phyloP scores from a whole-genome alignment of 2,888 invertebrate genomes.

The Nymphalis polychloros region DNA sequence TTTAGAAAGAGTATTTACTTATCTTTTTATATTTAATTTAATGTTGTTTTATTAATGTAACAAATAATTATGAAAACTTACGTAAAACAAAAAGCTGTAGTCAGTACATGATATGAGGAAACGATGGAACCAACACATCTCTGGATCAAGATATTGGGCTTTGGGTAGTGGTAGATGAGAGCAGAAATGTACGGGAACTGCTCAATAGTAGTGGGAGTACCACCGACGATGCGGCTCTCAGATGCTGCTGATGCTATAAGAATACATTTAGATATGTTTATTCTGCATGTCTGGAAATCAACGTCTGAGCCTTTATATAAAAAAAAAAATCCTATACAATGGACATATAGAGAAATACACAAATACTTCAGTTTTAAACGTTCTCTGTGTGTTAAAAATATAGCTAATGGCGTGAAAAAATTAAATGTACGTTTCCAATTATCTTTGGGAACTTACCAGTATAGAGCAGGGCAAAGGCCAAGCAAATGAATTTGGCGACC shows the following conservation, averaged over 20 bases:
- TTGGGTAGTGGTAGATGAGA: constrained; percentile 52
- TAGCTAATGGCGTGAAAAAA: too few species aligned
- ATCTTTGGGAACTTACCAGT: constrained; percentile 48
- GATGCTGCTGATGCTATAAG: constrained; percentile 53
- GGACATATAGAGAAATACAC: too few species aligned
- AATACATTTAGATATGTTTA: background rate
- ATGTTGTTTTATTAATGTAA: background rate
- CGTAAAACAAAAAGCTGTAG: constrained; percentile 59
- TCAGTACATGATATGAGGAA: constrained; percentile 62
- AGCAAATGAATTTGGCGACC: constrained; percentile 40
- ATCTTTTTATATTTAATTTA: too few species aligned
- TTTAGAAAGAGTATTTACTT: too few species aligned
- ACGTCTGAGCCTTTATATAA: too few species aligned
- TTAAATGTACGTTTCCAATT: background rate
- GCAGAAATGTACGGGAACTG: constrained; percentile 56
- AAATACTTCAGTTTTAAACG: too few species aligned
- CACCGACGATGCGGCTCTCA: constrained; percentile 51
- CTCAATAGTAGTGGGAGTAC: constrained; percentile 52
- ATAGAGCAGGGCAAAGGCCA: constrained; percentile 45
- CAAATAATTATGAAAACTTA: constrained; percentile 44
- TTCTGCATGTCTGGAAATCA: too few species aligned
- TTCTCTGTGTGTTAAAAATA: too few species aligned
- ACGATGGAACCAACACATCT: constrained; percentile 61
- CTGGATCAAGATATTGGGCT: constrained; percentile 52
- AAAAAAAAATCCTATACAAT: too few species aligned